Evolutionary conservation across 1,140 invertebrate species (phyloP), one percentile per base, ranked within the genome.

Genomic region (Drosophila novamexicana): DNA sequence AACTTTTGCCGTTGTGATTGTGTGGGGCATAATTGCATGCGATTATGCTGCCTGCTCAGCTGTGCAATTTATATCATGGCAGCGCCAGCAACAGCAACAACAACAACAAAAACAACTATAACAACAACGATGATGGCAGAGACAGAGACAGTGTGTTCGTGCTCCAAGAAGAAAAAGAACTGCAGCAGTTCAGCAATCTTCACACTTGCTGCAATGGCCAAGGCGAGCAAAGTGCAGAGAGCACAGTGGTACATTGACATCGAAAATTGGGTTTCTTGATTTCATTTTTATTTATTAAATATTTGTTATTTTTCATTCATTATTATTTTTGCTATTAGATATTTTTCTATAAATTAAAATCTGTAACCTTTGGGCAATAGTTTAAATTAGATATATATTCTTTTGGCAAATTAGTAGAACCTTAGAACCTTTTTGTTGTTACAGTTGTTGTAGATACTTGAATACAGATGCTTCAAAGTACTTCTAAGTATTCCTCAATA

Each of bases 1-100:
- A 82, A 86, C 72, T 85, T 86, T 64, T 75, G 73, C 63, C 67
- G 71, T 62, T 90, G 89, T 77, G 79, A 90, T 83, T 80, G 79
- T 90, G 74, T 79, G 90, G 82, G 77, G 71, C 80, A 88, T 91
- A 91, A 91, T 91, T 91, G 80, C 90, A 90, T 91, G 90, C 90
- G 90, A 91, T 91, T 91, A 91, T 91, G 90, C 85, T 91, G 86
- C 77, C 90, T 81, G 83, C 90, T 85, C 82, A 82, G 82, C 82
- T 85, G 83, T 85, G 83, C 79, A 82, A 75, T 75, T 86, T 86
- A 75, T 63, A 81, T 78, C 66, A 77, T 69, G 80, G 62, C 29
- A 54, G 57, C 36, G 72, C 29, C 42, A 70, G 14, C 18, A 22
- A 16, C 37, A 54, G 12, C 59, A 65, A 36, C 58, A 54, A 18